Percentiles rank a stretch among this genome's conserved stretches.
Conservation (phyloP, 92 coral and sea anemone genomes). For the Pocillopora meandrina region DNA sequence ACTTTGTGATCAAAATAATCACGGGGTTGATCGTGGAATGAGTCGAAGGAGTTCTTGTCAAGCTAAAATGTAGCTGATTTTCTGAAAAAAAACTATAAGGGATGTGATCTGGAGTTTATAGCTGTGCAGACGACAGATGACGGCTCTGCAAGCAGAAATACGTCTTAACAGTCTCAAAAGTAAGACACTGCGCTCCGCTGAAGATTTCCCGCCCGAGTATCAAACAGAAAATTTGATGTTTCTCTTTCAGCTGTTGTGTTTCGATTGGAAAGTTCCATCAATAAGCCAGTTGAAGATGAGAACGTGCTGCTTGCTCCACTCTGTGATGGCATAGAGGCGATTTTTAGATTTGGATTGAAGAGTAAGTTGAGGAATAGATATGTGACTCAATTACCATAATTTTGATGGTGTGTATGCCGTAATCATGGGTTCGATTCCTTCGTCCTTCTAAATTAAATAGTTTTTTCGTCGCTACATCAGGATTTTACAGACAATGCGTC, state of each 20-base stretch:
- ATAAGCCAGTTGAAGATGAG: constrained; percentile 73
- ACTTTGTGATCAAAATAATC: constrained; percentile 28
- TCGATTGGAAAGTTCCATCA: constrained; percentile 71
- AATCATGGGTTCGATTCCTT: constrained; percentile 4
- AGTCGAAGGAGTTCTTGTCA: constrained; percentile 3
- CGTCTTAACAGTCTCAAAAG: constrained; percentile 72
- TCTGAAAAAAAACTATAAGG: too few relatives aligned
- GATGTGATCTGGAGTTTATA: too few relatives aligned
- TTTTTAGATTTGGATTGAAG: constrained; percentile 76
- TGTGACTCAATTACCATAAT: too few relatives aligned
- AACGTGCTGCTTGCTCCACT: constrained; percentile 61
- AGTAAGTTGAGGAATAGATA: constrained; percentile 54
- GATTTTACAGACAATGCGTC: background rate
- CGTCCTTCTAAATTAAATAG: background rate
- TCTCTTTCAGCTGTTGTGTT: constrained; percentile 54
- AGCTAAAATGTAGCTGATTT: background rate
- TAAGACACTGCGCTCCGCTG: constrained; percentile 53
- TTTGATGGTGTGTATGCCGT: background rate
- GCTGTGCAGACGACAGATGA: constrained; percentile 11
- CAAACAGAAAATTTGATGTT: background rate
- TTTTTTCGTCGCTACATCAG: background rate
- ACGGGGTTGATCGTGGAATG: constrained; percentile 15
- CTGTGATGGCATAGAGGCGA: constrained; percentile 69
- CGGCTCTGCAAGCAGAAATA: constrained; percentile 67
- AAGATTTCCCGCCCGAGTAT: constrained; percentile 49